phyloP scores from a whole-genome alignment of 1,140 invertebrate species.

The Brachionus koreanus region DNA sequence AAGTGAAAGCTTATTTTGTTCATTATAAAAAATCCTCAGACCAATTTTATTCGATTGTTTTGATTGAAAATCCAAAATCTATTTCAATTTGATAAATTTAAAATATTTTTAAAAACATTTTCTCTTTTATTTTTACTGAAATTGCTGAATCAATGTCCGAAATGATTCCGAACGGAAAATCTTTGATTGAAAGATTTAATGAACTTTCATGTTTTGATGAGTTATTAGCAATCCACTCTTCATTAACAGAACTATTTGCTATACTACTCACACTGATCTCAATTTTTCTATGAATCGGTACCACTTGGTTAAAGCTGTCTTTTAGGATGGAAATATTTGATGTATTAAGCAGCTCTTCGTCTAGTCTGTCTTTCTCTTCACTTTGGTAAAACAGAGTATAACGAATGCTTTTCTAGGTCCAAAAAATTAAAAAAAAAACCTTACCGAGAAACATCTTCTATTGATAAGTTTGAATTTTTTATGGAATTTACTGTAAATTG shows the following conservation, averaged over 20 bases:
- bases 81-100: neutral
- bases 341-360: neutral
- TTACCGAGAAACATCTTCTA: neutral
- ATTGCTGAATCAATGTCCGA: neutral
- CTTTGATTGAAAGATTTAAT: neutral
- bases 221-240: neutral
- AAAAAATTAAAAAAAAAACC: neutral
- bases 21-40: neutral
- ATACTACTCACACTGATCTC: neutral
- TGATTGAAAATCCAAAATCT: neutral
- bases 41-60: neutral
- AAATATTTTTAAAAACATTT: neutral
- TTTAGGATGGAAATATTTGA: conserved; percentile 17
- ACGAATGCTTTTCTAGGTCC: neutral
- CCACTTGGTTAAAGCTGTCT: neutral
- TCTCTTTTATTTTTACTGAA: neutral
- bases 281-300: neutral
- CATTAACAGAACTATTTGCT: neutral
- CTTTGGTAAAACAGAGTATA: neutral
- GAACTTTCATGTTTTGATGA: neutral
- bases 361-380: neutral
- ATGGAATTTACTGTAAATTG: neutral
- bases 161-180: neutral
- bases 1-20: neutral
- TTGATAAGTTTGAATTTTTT: neutral